phyloP scores from a whole-genome alignment of 2,888 invertebrate genomes.

The Agrotis puta region DNA sequence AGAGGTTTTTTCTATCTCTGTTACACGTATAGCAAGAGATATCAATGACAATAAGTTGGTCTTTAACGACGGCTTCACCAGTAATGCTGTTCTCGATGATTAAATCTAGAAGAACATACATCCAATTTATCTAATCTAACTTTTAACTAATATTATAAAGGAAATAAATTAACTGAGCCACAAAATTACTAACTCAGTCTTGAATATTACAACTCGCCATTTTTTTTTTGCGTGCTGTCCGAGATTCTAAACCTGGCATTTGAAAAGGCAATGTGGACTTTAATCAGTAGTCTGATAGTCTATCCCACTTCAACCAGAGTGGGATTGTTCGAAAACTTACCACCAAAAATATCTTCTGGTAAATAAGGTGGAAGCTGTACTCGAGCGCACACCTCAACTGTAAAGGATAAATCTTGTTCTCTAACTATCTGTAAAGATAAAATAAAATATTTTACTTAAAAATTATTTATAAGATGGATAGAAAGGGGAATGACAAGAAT shows the following conservation, averaged over 20 bases:
- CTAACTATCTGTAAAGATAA: constrained; percentile 70
- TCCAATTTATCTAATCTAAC: too few species aligned
- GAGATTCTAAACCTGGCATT: too few species aligned
- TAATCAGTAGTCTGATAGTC: too few species aligned
- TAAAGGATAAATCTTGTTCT: constrained; percentile 68
- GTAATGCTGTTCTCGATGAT: constrained; percentile 60
- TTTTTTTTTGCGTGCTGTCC: too few species aligned
- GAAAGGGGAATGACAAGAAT: too few species aligned
- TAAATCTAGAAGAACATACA: constrained; percentile 64
- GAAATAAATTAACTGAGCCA: too few species aligned
- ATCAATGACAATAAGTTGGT: constrained; percentile 49
- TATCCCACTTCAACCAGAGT: too few species aligned
- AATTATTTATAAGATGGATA: too few species aligned
- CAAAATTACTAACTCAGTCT: too few species aligned
- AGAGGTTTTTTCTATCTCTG: constrained; percentile 13
- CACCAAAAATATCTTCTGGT: constrained; percentile 59
- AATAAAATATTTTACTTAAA: background rate
- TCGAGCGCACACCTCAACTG: constrained; percentile 67
- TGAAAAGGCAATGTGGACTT: too few species aligned
- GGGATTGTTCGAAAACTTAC: constrained; percentile 66
- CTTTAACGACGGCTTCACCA: constrained; percentile 62
- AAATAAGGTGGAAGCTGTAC: constrained; percentile 65
- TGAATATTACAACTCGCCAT: too few species aligned
- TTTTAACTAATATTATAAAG: too few species aligned
- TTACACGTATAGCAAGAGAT: constrained; percentile 55